Evolutionary conservation across 2,888 invertebrate species (phyloP), one percentile per base, ranked within the genome.

Genomic region (Molorchus minor): DNA sequence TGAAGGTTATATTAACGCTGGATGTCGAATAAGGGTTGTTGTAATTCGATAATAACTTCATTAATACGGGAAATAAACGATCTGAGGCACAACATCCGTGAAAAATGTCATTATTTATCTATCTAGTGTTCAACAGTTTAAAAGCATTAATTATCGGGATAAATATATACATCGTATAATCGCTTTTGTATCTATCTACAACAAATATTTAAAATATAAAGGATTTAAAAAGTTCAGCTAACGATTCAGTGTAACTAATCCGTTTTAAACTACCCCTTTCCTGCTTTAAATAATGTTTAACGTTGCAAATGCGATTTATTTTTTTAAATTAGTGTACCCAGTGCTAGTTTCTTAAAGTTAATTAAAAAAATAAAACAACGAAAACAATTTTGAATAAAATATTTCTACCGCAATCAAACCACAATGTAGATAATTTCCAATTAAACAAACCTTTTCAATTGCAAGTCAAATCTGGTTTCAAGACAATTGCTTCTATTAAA

Each of bases 41-140:
- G 62, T 64, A 65, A 67, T 65, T 69, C 55, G 64, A 69, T 67
- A 61, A 62, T 65, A 66, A 66, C 66, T 63, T 66, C 62, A 63
- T 68, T 68, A 64, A 56, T 61, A 57, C 41, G 46, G 49, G 56
- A 57, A 58, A 51, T 61, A 63, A 61, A 66, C 62, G 46, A 30
- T 53, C 46, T 44, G 44, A 51, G 45, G 41, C 38, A 40, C 40
- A 33, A 12, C 12, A 33, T 29, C 25, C 43, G 30, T 58, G 61
- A 62, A 59, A 57, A 62, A 59, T 56, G 47, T 35, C 54, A 49
- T 54, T 59, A 62, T 62, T 56, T 52, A 41, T 62, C 61, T 47
- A 52, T 51, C 55, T 52, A 47, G 41, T 25, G 52, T 58, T 33
- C 33, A 5, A 8, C 8, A 33, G 33, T 33, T 33, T 33, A n/a